A percentile compares a stretch with the other conserved stretches of the same genome.
phyloP scores from a whole-genome alignment of 2,797 vertebrate genomes.

The Lutjanus campechanus region DNA sequence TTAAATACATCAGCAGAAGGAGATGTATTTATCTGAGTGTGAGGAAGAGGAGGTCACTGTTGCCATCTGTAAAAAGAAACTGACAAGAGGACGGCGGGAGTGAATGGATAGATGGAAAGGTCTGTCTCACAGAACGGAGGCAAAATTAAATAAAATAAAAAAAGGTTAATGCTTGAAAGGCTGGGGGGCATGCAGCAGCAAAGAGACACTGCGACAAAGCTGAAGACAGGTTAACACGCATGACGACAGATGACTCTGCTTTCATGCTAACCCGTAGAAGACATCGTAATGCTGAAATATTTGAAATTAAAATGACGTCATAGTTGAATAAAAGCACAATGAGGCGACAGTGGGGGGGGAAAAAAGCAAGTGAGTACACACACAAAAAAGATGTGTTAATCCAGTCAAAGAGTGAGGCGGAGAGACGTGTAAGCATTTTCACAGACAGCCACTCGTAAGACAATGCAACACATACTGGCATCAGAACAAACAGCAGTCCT shows the following conservation, averaged over 20 bases:
- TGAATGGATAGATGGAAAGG: slow-evolving; percentile 51
- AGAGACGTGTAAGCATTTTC: slow-evolving; percentile 62
- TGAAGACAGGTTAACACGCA: slow-evolving; percentile 66
- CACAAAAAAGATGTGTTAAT: slow-evolving; percentile 58
- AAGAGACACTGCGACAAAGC: slow-evolving; percentile 60
- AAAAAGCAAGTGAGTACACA: slow-evolving; percentile 41
- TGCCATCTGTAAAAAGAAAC: slow-evolving; percentile 80
- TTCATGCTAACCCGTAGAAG: slow-evolving; percentile 24
- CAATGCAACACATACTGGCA: slow-evolving; percentile 63
- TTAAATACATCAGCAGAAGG: slow-evolving; percentile 83
- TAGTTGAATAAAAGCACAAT: slow-evolving; percentile 28
- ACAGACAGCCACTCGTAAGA: slow-evolving; percentile 67
- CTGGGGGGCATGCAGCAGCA: slow-evolving; percentile 71
- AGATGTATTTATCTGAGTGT: slow-evolving; percentile 85
- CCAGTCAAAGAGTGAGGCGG: slow-evolving; percentile 36
- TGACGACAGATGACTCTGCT: slow-evolving; percentile 43
- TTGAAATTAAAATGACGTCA: slow-evolving; percentile 32
- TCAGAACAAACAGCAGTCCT: slow-evolving; percentile 59
- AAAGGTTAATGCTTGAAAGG: slow-evolving; percentile 59
- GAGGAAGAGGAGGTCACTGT: slow-evolving; percentile 69
- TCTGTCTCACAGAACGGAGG: slow-evolving; percentile 23
- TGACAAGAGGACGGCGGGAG: slow-evolving; percentile 44
- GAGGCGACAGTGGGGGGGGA: slow-evolving; percentile 13
- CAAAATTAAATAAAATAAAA: slow-evolving; percentile 22
- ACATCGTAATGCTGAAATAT: slow-evolving; percentile 17